Percentiles rank a stretch among this genome's conserved stretches.
These are phyloP conservation scores for Sarcophaga peregrina DNA, from an alignment of 1,140 invertebrate genomes.

Conservation along the genomic window DNA sequence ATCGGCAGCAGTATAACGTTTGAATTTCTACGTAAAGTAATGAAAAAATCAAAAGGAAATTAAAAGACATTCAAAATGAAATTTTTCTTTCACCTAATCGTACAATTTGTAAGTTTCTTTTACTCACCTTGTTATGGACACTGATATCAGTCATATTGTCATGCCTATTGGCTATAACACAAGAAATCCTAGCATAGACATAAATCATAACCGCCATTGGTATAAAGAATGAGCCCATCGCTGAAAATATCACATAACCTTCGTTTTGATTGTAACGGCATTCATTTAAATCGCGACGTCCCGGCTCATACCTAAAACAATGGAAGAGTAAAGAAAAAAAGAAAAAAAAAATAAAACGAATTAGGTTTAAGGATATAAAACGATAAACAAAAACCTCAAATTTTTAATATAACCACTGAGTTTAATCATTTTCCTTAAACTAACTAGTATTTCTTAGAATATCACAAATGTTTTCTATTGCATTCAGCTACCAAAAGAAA, in stretches of 20 bases:
- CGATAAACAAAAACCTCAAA: neutral
- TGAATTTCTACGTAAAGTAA: slow-evolving; percentile 58
- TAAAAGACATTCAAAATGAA: neutral
- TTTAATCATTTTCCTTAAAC: too few relatives aligned
- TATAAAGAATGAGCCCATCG: slow-evolving; percentile 92
- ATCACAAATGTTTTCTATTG: too few relatives aligned
- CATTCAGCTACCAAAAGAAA: too few relatives aligned
- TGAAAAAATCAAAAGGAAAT: neutral
- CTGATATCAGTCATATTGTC: slow-evolving; percentile 69
- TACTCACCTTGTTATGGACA: slow-evolving; percentile 64
- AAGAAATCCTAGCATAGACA: slow-evolving; percentile 89
- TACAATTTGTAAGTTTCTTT: neutral
- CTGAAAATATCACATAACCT: slow-evolving; percentile 88
- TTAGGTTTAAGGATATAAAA: neutral
- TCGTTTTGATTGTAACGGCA: slow-evolving; percentile 84
- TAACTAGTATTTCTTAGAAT: too few relatives aligned
- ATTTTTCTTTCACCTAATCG: neutral
- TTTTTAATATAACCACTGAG: too few relatives aligned
- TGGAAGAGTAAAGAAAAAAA: neutral
- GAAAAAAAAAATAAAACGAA: neutral
- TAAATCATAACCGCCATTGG: slow-evolving; percentile 92
- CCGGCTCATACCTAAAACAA: slow-evolving; percentile 75
- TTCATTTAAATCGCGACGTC: slow-evolving; percentile 70
- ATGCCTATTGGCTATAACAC: slow-evolving; percentile 79
- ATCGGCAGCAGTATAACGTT: slow-evolving; percentile 62